Conservation (phyloP, 2,113 vertebrate genomes). For the Lipotes vexillifer region DNA sequence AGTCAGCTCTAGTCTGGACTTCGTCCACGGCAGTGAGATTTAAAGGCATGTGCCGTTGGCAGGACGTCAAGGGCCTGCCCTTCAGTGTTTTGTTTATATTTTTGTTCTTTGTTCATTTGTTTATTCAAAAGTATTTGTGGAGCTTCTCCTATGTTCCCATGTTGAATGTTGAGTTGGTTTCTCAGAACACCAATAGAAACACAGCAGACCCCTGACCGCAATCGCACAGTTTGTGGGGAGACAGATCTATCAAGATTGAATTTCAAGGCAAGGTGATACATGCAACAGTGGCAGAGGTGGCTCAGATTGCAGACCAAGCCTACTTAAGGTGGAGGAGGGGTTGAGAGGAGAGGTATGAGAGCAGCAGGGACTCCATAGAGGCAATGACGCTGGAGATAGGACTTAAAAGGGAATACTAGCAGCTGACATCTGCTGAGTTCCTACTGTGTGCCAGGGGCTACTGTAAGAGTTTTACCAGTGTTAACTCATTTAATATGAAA, state of each 20-base stretch:
- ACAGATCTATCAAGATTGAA: neutral
- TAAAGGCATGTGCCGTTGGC: neutral
- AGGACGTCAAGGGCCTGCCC: neutral
- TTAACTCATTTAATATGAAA: neutral
- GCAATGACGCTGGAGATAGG: neutral
- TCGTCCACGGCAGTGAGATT: accelerated
- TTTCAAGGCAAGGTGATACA: neutral
- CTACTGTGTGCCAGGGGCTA: neutral
- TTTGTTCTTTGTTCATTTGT: neutral
- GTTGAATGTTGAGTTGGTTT: accelerated
- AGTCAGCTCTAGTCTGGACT: too few relatives aligned
- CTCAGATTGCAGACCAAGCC: neutral
- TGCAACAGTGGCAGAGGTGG: neutral
- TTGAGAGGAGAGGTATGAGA: neutral
- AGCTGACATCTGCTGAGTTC: neutral
- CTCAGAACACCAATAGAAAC: neutral
- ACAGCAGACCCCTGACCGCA: accelerated
- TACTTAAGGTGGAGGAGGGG: neutral
- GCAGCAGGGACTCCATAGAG: neutral
- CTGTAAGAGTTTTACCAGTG: neutral
- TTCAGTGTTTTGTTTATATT: neutral
- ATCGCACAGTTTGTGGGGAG: neutral
- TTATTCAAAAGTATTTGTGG: neutral
- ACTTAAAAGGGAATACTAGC: neutral
- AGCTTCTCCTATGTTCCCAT: neutral